Conservation (phyloP, 2,888 invertebrate genomes). For the Eulithis prunata region DNA sequence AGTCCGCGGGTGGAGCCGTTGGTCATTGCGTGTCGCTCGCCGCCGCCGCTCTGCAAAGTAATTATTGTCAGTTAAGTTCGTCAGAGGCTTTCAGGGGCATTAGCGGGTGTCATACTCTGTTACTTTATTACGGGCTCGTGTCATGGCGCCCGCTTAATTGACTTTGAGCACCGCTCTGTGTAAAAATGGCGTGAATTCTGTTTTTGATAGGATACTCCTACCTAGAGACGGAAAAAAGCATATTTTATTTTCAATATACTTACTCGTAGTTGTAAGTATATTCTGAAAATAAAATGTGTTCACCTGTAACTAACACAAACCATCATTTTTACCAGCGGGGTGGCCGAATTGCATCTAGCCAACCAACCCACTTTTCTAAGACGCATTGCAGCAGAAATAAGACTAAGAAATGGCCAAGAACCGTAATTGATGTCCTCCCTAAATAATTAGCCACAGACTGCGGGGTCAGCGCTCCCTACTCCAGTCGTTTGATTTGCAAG, state of each 20-base stretch:
- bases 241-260: too few relatives aligned
- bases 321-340: too few relatives aligned
- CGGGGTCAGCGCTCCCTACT: conserved; percentile 19
- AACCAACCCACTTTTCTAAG: neutral
- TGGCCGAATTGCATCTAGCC: too few relatives aligned
- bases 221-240: too few relatives aligned
- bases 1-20: neutral
- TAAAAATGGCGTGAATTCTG: neutral
- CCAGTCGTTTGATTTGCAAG: conserved; percentile 38
- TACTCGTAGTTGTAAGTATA: too few relatives aligned
- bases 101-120: conserved; percentile 12
- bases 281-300: too few relatives aligned
- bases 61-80: conserved; percentile 17
- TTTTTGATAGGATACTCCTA: too few relatives aligned
- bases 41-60: conserved; percentile 1
- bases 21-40: conserved; percentile 15
- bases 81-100: conserved; percentile 19
- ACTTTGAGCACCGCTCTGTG: conserved; percentile 6
- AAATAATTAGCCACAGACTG: conserved; percentile 10
- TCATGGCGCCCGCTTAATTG: conserved; percentile 5
- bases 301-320: too few relatives aligned
- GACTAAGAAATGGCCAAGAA: conserved; percentile 19
- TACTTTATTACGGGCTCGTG: conserved; percentile 6
- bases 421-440: conserved; percentile 12
- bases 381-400: conserved; percentile 11